phyloP scores from a whole-genome alignment of 2,888 invertebrate species.

The Miltochrista miniata region DNA sequence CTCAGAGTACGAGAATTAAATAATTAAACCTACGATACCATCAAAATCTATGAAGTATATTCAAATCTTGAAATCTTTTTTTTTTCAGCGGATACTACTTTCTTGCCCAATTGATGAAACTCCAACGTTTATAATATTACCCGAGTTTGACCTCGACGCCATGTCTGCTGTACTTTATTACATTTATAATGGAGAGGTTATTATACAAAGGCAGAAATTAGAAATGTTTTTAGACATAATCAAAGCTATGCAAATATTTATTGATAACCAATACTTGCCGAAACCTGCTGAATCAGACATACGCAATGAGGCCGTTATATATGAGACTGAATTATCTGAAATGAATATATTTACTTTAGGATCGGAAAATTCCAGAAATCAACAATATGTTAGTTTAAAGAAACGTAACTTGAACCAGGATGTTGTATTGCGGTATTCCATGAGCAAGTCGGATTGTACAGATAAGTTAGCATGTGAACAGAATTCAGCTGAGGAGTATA shows the following conservation, averaged over 20 bases:
- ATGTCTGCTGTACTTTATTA: constrained; percentile 86
- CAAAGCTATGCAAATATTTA: constrained; percentile 67
- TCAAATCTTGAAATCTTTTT: constrained; percentile 13
- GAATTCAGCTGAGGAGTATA: constrained; percentile 49
- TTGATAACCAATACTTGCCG: constrained; percentile 58
- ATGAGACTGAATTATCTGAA: constrained; percentile 26
- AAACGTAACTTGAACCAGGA: constrained; percentile 44
- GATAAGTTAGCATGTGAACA: constrained; percentile 48
- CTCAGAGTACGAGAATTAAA: constrained; percentile 78
- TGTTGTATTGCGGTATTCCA: constrained; percentile 42
- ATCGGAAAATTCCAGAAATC: constrained; percentile 34
- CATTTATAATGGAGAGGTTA: constrained; percentile 87
- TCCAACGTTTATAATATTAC: constrained; percentile 85
- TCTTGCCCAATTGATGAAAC: constrained; percentile 68
- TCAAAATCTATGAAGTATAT: constrained; percentile 1
- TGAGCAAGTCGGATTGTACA: constrained; percentile 41
- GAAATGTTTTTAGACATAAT: constrained; percentile 84
- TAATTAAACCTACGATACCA: background rate
- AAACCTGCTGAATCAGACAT: constrained; percentile 32
- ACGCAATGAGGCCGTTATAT: constrained; percentile 23
- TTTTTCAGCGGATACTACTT: constrained; percentile 60
- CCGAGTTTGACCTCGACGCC: constrained; percentile 85
- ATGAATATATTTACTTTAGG: constrained; percentile 46
- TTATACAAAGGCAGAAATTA: constrained; percentile 82
- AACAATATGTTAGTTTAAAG: constrained; percentile 50